Base-by-base conservation (phyloP, 2,113 vertebrate species). In the Nesogale talazaci region DNA sequence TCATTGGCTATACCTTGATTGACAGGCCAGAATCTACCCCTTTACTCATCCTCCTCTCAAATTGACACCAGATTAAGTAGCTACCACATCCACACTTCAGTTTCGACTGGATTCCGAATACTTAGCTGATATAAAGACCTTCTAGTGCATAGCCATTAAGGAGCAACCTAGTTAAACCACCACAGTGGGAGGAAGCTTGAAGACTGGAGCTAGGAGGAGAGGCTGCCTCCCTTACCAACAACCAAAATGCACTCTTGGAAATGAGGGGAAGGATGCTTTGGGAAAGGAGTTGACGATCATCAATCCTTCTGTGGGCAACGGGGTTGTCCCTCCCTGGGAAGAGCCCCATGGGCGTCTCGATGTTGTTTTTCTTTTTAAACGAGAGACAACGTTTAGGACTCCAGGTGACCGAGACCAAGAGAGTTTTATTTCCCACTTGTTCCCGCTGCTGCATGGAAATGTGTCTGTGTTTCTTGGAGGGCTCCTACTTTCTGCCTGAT, bases 401-500 rank as follows among this genome's bases (percentile, higher is more conserved):
- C 56, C 0, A 20, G 72, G 38, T 20, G 31, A 16, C n/a, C 42
- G 40, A 23, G 23, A 36, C 11, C 59, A 1, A 40, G 42, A 20
- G 31, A 76, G 69, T 46, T 42, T 74, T 11, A 10, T 7, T 40
- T 46, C 67, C n/a, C 29, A 42, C n/a, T 29, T 10, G 8, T 14
- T 57, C 16, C 40, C 29, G 25, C 40, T 4, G 0, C 22, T 10
- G 42, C 42, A 46, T 46, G 0, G 25, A 61, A 19, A n/a, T 6
- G 11, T 36, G 23, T 2, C 61, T 29, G 2, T 8, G 1, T 15
- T 20, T 11, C 56, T 4, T 17, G 3, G 3, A 1, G 0, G 2
- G 0, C 31, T 34, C 61, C 31, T 27, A 4, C 19, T 19, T 27
- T n/a, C 16, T 1, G 65, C 52, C 84, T 20, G 42, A 1, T 0